Evolutionary conservation across 2,888 invertebrate genomes (phyloP), one percentile per base, ranked within the genome.

Genomic region (Apotomis capreana): DNA sequence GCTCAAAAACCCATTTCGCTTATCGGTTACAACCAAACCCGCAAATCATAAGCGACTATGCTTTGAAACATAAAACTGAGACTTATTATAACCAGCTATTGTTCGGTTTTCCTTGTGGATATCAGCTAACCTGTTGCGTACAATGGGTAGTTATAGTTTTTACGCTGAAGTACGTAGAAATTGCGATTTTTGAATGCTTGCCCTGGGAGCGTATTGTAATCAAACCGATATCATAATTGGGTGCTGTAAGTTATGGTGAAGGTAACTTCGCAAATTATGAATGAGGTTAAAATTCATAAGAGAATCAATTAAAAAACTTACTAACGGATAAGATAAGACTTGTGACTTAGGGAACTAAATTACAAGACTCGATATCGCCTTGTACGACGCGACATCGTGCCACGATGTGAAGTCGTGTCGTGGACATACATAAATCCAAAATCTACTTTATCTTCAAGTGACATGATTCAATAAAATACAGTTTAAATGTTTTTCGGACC

Each of bases 1-100:
- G 89, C 78, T 80, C 81, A 77, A 77, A 77, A 84, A 84, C 87
- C 87, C 84, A 88, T 88, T 89, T 77, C 83, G 83, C 84, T 88
- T 88, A 89, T 88, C 85, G 80, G 81, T 75, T 76, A 79, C 80
- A 79, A 78, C 80, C 78, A 76, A 76, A 75, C 77, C 77, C 74
- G 71, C 74, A 72, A 69, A 76, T 77, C 73, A 55, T 49, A 65
- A 52, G 67, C 58, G 72, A 54, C 68, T 13, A 36, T 26, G 15
- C 5, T 9, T 36, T 37, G 15, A 62, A 13, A 57, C 54, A 58
- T 49, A 37, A 72, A 63, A 63, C n/a, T 68, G 15, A 36, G 37
- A 62, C 62, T 63, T 72, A 52, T 52, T 37, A 13, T n/a, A 36
- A 8, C 1, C 57, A 8, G 26, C 44, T 65, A 57, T 40, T 57